These are phyloP conservation scores for Heteromurus nitidus DNA, from an alignment of 2,888 invertebrate genomes.

Conservation along the genomic window DNA sequence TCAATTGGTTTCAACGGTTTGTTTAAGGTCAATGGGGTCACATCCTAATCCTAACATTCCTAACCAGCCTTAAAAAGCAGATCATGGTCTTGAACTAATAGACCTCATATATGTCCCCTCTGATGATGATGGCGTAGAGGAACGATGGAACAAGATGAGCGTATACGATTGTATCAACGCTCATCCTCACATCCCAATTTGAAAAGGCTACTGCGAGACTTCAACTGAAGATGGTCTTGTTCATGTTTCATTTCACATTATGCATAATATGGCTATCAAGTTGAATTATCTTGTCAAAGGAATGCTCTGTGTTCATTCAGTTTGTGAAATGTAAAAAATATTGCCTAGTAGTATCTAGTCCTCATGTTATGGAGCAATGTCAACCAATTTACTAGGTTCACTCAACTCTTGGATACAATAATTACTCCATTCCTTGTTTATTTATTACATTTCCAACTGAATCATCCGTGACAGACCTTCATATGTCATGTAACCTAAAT, in stretches of 20 bases:
- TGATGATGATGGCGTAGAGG: no score
- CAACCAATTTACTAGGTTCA: constrained; percentile 15
- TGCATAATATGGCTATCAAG: background rate
- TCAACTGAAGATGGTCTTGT: constrained; percentile 18
- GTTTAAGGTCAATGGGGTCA: constrained; percentile 50
- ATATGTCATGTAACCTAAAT: no score
- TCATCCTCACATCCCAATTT: background rate
- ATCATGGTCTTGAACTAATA: constrained; percentile 37
- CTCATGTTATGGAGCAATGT: background rate
- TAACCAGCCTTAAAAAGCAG: constrained; percentile 23
- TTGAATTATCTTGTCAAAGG: background rate
- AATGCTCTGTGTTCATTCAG: no score
- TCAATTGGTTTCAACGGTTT: constrained; percentile 11
- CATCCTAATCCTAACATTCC: constrained; percentile 31
- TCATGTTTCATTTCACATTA: constrained; percentile 1
- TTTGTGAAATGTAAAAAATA: no score
- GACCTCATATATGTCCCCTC: no score
- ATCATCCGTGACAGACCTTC: no score
- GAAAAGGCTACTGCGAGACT: no score
- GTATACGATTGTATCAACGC: no score
- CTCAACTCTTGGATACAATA: constrained; percentile 17
- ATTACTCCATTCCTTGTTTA: background rate
- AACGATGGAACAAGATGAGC: no score
- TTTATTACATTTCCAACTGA: constrained; percentile 15
- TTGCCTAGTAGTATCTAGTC: no score